These are phyloP conservation scores for Noctua janthe DNA, from an alignment of 2,888 invertebrate species.

Conservation along the genomic window DNA sequence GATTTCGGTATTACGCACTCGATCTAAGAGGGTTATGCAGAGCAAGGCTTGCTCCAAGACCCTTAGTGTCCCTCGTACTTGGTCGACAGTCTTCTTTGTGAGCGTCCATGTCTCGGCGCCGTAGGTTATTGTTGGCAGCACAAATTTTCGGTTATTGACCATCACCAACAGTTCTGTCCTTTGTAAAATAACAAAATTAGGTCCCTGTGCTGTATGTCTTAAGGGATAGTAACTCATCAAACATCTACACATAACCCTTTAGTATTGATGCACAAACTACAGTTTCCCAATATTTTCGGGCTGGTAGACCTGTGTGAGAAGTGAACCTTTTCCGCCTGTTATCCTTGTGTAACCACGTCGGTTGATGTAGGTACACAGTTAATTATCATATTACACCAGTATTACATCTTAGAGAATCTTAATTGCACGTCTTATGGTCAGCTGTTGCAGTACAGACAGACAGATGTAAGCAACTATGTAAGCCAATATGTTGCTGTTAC, in stretches of 20 bases:
- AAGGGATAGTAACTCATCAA: background rate
- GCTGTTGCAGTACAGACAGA: constrained; percentile 52
- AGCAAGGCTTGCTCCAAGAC: no score
- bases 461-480: constrained; percentile 63
- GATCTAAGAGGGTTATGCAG: no score
- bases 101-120: no score
- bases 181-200: background rate
- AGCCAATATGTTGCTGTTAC: constrained; percentile 41
- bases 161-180: background rate
- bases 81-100: no score
- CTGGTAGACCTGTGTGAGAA: background rate
- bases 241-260: background rate
- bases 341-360: background rate
- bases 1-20: no score
- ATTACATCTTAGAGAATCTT: constrained; percentile 61
- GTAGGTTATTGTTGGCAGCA: no score
- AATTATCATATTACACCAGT: constrained; percentile 64
- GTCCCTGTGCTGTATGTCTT: background rate
- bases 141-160: no score
- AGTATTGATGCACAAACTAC: background rate
- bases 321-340: constrained; percentile 10
- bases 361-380: constrained; percentile 44
- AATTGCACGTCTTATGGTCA: constrained; percentile 57
- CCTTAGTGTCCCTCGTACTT: no score
- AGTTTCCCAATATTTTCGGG: background rate